Percentiles rank a stretch among this genome's conserved stretches.
These are phyloP conservation scores for Brachypalpus laphriformis DNA, from an alignment of 2,888 invertebrate species.

Conservation along the genomic window DNA sequence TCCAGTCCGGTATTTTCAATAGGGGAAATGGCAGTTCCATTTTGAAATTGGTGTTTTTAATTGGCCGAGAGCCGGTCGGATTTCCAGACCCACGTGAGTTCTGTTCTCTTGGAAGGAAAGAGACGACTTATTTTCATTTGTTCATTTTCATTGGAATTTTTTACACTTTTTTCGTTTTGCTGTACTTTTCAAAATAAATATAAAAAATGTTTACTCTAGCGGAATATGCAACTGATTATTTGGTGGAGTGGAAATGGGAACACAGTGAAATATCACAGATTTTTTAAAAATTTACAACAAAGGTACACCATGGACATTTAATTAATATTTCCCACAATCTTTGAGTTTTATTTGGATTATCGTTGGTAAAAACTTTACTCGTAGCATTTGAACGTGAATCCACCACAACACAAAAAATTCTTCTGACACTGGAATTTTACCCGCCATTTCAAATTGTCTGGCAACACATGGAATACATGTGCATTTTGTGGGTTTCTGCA, in stretches of 20 bases:
- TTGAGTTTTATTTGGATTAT: background rate
- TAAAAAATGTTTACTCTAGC: slow-evolving; percentile 1
- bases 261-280: slow-evolving; percentile 27
- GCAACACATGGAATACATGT: slow-evolving; percentile 66
- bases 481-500: slow-evolving; percentile 36
- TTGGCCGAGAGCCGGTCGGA: slow-evolving; percentile 46
- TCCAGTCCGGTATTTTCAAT: slow-evolving; percentile 49
- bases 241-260: slow-evolving; percentile 11
- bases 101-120: slow-evolving; percentile 15
- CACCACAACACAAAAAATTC: slow-evolving; percentile 51
- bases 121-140: slow-evolving; percentile 2
- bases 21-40: slow-evolving; percentile 67
- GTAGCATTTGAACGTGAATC: slow-evolving; percentile 43
- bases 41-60: slow-evolving; percentile 65
- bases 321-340: slow-evolving; percentile 8
- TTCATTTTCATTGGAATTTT: slow-evolving; percentile 28
- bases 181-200: background rate
- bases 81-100: slow-evolving; percentile 56
- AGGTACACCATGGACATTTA: background rate
- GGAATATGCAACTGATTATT: slow-evolving; percentile 9
- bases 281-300: background rate
- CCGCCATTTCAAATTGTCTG: slow-evolving; percentile 65
- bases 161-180: background rate
- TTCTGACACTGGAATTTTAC: slow-evolving; percentile 64
- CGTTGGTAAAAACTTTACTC: background rate